Evolutionary conservation across 1,140 invertebrate species (phyloP), one percentile per base, ranked within the genome.

Genomic region (Mamestra configurata): DNA sequence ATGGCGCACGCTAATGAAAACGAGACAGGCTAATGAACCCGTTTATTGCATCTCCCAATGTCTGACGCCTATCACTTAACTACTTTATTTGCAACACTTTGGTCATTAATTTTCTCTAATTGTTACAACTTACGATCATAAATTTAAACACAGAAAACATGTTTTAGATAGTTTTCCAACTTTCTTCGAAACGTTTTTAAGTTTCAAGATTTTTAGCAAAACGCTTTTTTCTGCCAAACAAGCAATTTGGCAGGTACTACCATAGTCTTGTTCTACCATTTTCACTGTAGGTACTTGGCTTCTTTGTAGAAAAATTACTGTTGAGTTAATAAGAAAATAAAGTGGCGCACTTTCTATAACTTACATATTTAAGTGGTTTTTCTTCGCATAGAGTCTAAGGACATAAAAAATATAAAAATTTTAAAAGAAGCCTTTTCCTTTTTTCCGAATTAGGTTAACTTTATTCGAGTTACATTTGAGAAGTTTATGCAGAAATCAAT

Each of bases 1-100:
- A 4, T 82, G 79, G 78, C 85, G 84, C 88, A 88, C 89, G 90
- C 88, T 85, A 89, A 87, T 92, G 90, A 92, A 92, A 92, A 92
- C 90, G 91, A 94, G 87, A 91, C 83, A 87, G 90, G 88, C 68
- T 88, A 90, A 86, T 85, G 90, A 91, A 91, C 92, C 79, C 84
- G 84, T 61, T 55, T 37, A 53, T 55, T 72, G 46, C 46, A 72
- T 53, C 46, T 72, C 49, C 49, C 66, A 49, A 49, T 70, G 66
- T 49, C 49, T 53, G 15, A 37, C 49, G 20, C 22, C 70, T 31
- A 72, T 72, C 46, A 55, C 13, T 53, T 53, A 18, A 20, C 27
- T 13, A 53, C 8, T 55, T 35, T 55, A 72, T 55, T 27, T 10
- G 7, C 43, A 72, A 10, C 5, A 72, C 68, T 49, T 18, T 64